Evolutionary conservation across 37 sponge, comb jelly and placozoan species (phyloP).

Genomic region (Mnemiopsis leidyi): DNA sequence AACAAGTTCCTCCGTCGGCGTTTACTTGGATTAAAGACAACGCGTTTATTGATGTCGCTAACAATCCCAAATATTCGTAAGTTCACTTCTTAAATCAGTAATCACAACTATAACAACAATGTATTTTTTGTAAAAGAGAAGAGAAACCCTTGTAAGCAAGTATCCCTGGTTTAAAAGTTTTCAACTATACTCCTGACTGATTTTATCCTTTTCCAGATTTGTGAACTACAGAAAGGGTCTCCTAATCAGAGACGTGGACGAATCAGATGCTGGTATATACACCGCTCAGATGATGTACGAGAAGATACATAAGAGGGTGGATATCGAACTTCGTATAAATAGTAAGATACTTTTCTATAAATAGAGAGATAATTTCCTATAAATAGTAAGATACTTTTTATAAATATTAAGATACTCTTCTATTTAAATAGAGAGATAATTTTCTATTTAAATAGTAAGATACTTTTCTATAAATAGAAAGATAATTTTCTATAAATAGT

Average conservation of each 20-base stretch:
- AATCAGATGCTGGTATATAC: neutral
- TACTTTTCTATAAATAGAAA: no score
- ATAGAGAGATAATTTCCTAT: no score
- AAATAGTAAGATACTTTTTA: no score
- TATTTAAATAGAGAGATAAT: no score
- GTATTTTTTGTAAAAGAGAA: no score
- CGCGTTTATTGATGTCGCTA: neutral
- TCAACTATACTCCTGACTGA: neutral
- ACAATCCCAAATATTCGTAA: neutral
- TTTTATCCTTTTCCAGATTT: neutral
- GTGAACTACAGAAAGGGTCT: conserved; percentile 33
- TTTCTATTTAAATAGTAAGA: neutral
- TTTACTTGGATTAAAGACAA: conserved; percentile 7
- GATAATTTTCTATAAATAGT: no score
- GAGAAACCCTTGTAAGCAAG: no score
- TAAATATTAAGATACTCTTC: no score
- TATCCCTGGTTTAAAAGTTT: no score
- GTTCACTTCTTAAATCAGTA: neutral
- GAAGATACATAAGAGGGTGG: neutral
- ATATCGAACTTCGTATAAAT: neutral
- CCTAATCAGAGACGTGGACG: neutral
- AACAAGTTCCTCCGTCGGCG: neutral
- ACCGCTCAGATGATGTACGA: conserved; percentile 35
- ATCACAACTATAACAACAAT: neutral
- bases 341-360: neutral